A percentile compares a stretch with the other conserved stretches of the same genome.
phyloP scores from a whole-genome alignment of 2,888 invertebrate species.

The Aproaerema taeniolella region DNA sequence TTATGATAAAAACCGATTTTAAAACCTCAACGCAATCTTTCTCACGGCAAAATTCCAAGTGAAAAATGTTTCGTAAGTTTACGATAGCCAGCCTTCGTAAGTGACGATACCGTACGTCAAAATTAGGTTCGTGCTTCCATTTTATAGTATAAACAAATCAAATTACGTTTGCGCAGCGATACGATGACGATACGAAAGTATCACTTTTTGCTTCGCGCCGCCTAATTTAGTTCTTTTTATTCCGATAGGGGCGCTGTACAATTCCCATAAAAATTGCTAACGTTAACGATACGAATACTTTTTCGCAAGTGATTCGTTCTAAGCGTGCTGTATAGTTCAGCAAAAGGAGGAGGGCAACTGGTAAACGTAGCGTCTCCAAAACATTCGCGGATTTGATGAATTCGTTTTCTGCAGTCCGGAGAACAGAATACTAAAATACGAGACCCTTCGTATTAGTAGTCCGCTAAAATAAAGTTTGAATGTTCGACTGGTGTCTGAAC shows the following conservation, averaged over 20 bases:
- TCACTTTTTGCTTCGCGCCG: not conserved
- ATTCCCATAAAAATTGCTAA: not conserved
- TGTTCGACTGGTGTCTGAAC: not conserved
- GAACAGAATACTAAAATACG: not conserved
- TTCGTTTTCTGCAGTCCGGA: not conserved
- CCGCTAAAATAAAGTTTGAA: not conserved
- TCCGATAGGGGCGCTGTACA: constrained; percentile 5
- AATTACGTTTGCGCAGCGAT: not conserved
- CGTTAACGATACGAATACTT: not conserved
- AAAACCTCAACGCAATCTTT: not conserved
- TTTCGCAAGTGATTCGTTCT: not conserved
- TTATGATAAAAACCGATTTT: not conserved
- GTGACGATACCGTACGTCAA: not conserved
- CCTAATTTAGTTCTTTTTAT: not conserved
- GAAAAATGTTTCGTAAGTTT: not conserved
- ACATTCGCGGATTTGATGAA: not conserved
- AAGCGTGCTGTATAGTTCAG: not conserved
- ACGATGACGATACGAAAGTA: not conserved
- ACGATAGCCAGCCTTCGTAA: not conserved
- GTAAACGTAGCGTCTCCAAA: not conserved
- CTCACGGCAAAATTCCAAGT: not conserved
- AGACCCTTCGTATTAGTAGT: too few species aligned
- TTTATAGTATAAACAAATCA: not conserved
- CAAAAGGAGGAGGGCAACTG: not conserved
- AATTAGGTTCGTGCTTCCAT: not conserved